Base-by-base conservation (phyloP, 2,888 invertebrate species). In the Tiliacea citrago region DNA sequence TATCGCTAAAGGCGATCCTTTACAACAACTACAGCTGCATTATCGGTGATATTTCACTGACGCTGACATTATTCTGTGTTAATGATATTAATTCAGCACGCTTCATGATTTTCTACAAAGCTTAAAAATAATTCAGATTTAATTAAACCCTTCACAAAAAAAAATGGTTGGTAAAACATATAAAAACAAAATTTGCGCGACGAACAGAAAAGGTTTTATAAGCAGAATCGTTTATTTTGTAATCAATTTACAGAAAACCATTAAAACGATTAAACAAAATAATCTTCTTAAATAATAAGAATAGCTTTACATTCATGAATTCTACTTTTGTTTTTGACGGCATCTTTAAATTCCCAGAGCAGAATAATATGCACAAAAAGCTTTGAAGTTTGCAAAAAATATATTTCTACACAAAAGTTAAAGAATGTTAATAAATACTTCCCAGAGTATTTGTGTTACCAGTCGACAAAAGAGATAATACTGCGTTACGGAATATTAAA, bases 391-490 rank as follows among this genome's bases (percentile, higher is more conserved):
- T 10, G 45, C 16, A 65, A 65, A 73, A 73, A 58, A 75, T 51
- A 39, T 73, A 71, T 69, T 68, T 74, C 29, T 68, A 70, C 55
- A 74, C 35, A 77, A 68, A 13, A 49, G 13, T 66, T 49, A 67
- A 76, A 75, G 55, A 79, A 77, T 85, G 63, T 82, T 79, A 79
- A 74, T 77, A 84, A 82, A 84, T 82, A 85, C 67, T 72, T 68
- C 5, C 8, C 9, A 58, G 74, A 73, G 42, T 73, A 79, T 77
- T 75, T 72, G 47, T 70, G 65, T 73, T 77, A n/a, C 42, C 39
- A 66, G 60, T 72, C 72, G 13, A 75, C 45, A 73, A 73, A 75
- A 68, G 39, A 75, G 49, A 79, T 76, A 73, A 74, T 24, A n/a
- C 65, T 45, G 16, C 65, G 63, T 53, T 67, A 65, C 13, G 42